Evolutionary conservation across 2,888 invertebrate genomes (phyloP), one percentile per base, ranked within the genome.

Genomic region (Scelioninae gen. 1): DNA sequence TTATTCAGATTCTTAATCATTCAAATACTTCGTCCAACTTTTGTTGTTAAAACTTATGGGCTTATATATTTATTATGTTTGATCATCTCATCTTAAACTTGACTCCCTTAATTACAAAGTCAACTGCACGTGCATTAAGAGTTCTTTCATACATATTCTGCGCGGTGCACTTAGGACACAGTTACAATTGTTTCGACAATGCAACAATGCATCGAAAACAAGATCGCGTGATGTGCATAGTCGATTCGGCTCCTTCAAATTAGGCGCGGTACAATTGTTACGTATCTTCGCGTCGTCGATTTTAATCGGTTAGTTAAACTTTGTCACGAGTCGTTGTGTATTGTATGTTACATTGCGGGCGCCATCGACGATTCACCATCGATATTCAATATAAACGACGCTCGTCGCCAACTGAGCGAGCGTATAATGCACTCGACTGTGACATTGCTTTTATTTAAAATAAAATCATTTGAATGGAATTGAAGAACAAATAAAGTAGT

Each of bases 291-390:
- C 62, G 82, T 78, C 85, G 82, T 55, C 82, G 84, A 86, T 86
- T 87, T 88, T 84, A 87, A 75, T 83, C 83, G 80, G 84, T 85
- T 87, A 82, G 85, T 87, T 86, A 85, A 86, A 84, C 85, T 80
- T 80, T 75, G 80, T 80, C 80, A 80, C 80, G 80, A 80, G 68
- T 80, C 47, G 55, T 53, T 43, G 65, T 65, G 38, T 38, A 8
- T 10, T 38, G 58, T 32, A 65, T 40, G 71, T 47, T 49, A 38
- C 49, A 23, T 62, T 43, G 8, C 45, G 8, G 47, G 53, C 51
- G 49, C 51, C 65, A 58, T 7, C 16, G 56, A 51, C 55, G 23
- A 56, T 40, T 71, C 78, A 60, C n/a, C 72, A 60, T 72, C 79
- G 79, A 80, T 74, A 74, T 80, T 80, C 79, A 74, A 74, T 74